A percentile compares a stretch with the other conserved stretches of the same genome.
phyloP scores from a whole-genome alignment of 2,797 vertebrate genomes.

The Pseudopleuronectes americanus region DNA sequence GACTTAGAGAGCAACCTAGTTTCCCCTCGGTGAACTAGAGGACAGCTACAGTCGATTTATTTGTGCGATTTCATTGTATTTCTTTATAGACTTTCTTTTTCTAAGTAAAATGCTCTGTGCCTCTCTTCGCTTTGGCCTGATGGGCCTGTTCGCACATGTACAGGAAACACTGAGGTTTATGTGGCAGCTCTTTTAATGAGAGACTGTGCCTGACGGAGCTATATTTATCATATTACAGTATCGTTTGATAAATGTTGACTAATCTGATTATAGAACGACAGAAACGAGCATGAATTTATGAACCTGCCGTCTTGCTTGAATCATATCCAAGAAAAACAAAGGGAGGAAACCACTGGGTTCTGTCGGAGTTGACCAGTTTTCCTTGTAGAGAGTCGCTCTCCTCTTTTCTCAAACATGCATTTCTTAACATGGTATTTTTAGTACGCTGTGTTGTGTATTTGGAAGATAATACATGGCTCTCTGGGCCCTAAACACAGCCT shows the following conservation, averaged over 20 bases:
- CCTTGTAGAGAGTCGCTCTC: neutral
- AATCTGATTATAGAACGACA: constrained; percentile 7
- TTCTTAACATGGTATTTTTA: neutral
- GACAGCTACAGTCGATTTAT: neutral
- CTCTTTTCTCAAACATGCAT: neutral
- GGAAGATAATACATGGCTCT: constrained; percentile 9
- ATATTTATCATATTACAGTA: neutral
- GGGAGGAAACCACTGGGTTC: neutral
- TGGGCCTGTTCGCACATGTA: neutral
- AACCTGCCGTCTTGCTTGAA: too few species aligned
- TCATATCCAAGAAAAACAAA: too few species aligned
- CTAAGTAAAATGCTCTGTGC: constrained; percentile 1
- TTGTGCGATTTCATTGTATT: neutral
- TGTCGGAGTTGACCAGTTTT: neutral
- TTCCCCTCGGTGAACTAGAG: neutral
- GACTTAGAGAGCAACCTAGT: constrained; percentile 15
- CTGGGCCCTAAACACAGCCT: constrained; percentile 4
- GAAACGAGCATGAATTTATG: neutral
- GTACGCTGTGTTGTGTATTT: neutral
- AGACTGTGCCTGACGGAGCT: neutral
- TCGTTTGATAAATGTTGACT: neutral
- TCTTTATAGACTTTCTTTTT: neutral
- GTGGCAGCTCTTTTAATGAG: constrained; percentile 8
- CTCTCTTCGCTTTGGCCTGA: neutral
- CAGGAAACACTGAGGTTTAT: constrained; percentile 16